A percentile compares a stretch with the other conserved stretches of the same genome.
phyloP scores from a whole-genome alignment of 2,888 invertebrate species.

The Glyphotaelius pellucidus region DNA sequence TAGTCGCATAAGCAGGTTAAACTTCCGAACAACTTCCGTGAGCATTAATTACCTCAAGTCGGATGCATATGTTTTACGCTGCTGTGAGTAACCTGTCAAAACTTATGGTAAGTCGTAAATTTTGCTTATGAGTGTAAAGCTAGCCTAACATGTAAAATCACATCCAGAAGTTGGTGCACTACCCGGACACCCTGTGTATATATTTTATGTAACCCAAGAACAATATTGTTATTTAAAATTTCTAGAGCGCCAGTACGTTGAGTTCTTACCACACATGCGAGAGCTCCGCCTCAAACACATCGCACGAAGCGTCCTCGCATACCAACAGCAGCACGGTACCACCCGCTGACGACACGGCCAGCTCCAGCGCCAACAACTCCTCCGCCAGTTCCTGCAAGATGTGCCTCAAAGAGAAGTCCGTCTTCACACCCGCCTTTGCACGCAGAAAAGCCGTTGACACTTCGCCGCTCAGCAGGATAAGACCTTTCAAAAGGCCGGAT shows the following conservation, averaged over 20 bases:
- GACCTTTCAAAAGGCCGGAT: constrained; percentile 67
- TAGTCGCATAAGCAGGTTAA: too few species aligned
- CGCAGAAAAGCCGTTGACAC: constrained; percentile 70
- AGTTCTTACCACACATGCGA: constrained; percentile 76
- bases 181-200: too few species aligned
- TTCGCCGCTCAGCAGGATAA: constrained; percentile 77
- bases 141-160: too few species aligned
- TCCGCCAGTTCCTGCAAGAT: constrained; percentile 72
- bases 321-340: constrained; percentile 55
- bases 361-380: constrained; percentile 69
- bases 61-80: too few species aligned
- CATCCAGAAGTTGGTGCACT: too few species aligned
- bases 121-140: too few species aligned
- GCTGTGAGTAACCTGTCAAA: too few species aligned
- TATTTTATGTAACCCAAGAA: neutral
- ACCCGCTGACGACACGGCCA: constrained; percentile 68
- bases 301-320: constrained; percentile 68
- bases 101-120: too few species aligned
- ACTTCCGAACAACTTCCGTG: too few species aligned
- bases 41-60: too few species aligned
- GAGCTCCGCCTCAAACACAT: constrained; percentile 73
- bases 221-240: constrained; percentile 20
- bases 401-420: constrained; percentile 74
- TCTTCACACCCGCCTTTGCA: constrained; percentile 74
- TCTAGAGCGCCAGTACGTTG: constrained; percentile 56